Conservation (phyloP, 2,797 vertebrate genomes). For the Eidolon dupreanum region DNA sequence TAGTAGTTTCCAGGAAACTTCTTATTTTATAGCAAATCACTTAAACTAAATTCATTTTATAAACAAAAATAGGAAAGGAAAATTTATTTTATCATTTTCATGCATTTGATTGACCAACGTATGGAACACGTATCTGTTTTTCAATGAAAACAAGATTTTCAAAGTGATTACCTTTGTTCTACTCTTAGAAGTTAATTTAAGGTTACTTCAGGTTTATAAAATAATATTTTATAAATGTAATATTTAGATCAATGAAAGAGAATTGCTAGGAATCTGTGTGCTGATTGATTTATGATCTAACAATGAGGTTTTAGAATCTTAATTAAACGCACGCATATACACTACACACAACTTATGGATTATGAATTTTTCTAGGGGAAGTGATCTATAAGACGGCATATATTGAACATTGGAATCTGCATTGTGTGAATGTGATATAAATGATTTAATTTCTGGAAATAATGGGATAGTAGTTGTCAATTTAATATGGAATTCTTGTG, state of each 20-base stretch:
- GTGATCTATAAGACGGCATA: neutral
- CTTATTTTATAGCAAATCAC: neutral
- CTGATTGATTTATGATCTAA: neutral
- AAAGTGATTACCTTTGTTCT: neutral
- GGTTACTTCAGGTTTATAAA: neutral
- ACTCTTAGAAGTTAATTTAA: neutral
- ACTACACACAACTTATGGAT: neutral
- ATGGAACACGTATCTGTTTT: neutral
- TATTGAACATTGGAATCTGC: neutral
- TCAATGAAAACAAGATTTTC: neutral
- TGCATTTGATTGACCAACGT: neutral
- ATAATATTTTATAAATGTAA: neutral
- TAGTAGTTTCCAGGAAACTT: neutral
- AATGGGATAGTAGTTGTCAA: neutral
- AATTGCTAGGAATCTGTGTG: neutral
- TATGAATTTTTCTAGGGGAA: neutral
- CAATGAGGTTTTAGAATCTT: neutral
- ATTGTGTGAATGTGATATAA: neutral
- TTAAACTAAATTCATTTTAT: neutral
- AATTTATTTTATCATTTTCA: neutral
- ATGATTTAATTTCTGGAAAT: neutral
- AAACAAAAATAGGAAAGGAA: neutral
- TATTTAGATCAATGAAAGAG: neutral
- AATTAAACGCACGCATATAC: neutral
- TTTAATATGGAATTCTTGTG: neutral